Evolutionary conservation across 1,140 invertebrate genomes (phyloP), one percentile per base, ranked within the genome.

Genomic region (Zaprionus nigranus): DNA sequence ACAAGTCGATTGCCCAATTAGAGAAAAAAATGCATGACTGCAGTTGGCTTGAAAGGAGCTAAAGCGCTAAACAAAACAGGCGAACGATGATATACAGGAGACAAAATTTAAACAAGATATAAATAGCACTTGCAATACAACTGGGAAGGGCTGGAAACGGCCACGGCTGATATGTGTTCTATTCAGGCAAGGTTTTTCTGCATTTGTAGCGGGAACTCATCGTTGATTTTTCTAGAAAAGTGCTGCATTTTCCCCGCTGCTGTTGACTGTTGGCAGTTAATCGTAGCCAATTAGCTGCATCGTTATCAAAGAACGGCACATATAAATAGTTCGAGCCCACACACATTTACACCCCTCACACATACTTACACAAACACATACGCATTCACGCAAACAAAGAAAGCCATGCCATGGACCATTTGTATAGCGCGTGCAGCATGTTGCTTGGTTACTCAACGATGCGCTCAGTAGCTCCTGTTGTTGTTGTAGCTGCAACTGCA

Each of bases 381-480:
- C 15, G n/a, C 2, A 7, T n/a, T n/a, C 15, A 43, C 43, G 2
- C 2, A 20, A 3, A 49, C 7, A 49, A 20, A 12, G 43, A 49
- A 22, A 49, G 5, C 7, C 43, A 49, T 9, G 17, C 13, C 5
- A 5, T 9, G 2, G 2, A n/a, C 22, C 2, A 56, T 28, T 56
- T 56, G 20, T 28, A 56, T 30, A 56, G 53, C 26, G n/a, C 15
- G n/a, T 56, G 13, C 53, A 17, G 40, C n/a, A 9, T 56, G 22
- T 56, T 56, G 53, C 40, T 9, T 46, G 40, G 40, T 46, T 17
- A 46, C 40, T 46, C n/a, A 17, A 46, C n/a, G 40, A 46, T 56
- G 53, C 53, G 53, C 26, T 24, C 53, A n/a, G n/a, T 24, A 28
- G 15, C 53, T 28, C 24, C 30, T 56, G 24, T n/a, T 24, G 51